Evolutionary conservation across 2,888 invertebrate species (phyloP), one percentile per base, ranked within the genome.

Genomic region (Acanthosepion pharaonis): DNA sequence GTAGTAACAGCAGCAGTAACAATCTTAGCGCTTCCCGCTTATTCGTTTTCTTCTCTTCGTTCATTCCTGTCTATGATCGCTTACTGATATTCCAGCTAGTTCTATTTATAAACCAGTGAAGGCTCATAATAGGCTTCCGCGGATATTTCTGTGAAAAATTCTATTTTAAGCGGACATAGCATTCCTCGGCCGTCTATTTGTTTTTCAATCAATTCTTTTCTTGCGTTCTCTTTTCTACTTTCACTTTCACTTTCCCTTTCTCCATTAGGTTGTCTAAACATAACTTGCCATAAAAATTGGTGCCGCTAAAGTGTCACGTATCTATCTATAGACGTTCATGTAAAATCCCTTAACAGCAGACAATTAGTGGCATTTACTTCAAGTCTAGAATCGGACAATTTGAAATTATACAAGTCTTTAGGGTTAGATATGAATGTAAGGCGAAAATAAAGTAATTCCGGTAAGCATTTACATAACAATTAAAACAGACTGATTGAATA

Each of bases 11-110:
- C 28, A 64, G 25, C 28, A 25, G 64, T 78, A n/a, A n/a, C 33
- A 78, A 15, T 78, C n/a, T 15, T 78, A 33, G 78, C 78, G 0
- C n/a, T 78, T 78, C n/a, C n/a, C 78, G 78, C 11, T 78, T n/a
- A 78, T 78, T 78, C n/a, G 11, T n/a, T 78, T 78, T 78, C n/a
- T n/a, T 78, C 78, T 78, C 78, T 78, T 78, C 78, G 78, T 78
- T 78, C n/a, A 78, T 78, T 15, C 15, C 78, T 18, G n/a, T 78
- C 78, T 78, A 15, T 78, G 78, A n/a, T 78, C 15, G 78, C 78
- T 78, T 78, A n/a, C 78, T 33, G 78, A 78, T 33, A 78, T 78
- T 78, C 78, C 78, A 78, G n/a, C 18, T 15, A 78, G 78, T 78
- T 78, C 78, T 78, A 78, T 78, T 78, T 78, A 78, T 78, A 78